phyloP scores from a whole-genome alignment of 2,113 vertebrate genomes.

The Takifugu bimaculatus region DNA sequence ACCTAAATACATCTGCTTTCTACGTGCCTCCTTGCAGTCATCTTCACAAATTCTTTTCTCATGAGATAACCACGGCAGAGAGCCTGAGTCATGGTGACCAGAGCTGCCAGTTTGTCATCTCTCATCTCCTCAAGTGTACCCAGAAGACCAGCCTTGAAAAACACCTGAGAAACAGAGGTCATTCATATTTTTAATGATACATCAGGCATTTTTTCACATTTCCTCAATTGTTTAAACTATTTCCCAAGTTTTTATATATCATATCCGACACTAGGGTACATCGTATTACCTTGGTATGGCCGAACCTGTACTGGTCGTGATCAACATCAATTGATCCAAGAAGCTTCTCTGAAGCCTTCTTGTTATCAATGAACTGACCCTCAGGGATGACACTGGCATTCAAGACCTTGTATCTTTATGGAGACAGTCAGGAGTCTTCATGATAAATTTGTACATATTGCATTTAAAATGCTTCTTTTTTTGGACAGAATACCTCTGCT shows the following conservation, averaged over 20 bases:
- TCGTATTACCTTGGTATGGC: conserved; percentile 39
- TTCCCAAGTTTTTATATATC: background rate
- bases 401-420: conserved; percentile 57
- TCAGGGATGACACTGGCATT: conserved; percentile 53
- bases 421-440: background rate
- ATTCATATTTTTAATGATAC: background rate
- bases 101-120: conserved; percentile 52
- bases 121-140: conserved; percentile 60
- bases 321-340: conserved; percentile 54
- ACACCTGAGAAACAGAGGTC: conserved; percentile 30
- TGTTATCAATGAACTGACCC: conserved; percentile 28
- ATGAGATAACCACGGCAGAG: conserved; percentile 50
- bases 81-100: conserved; percentile 60
- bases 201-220: background rate
- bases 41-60: conserved; percentile 56
- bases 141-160: conserved; percentile 59
- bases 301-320: conserved; percentile 51
- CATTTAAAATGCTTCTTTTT: background rate
- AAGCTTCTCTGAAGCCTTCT: conserved; percentile 52
- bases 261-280: background rate
- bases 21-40: conserved; percentile 48
- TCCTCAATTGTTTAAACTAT: background rate
- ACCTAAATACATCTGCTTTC: background rate
- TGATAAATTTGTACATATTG: background rate
- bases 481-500: conserved; percentile 35